phyloP scores from a whole-genome alignment of 2,888 invertebrate genomes.

The Pterostichus madidus region DNA sequence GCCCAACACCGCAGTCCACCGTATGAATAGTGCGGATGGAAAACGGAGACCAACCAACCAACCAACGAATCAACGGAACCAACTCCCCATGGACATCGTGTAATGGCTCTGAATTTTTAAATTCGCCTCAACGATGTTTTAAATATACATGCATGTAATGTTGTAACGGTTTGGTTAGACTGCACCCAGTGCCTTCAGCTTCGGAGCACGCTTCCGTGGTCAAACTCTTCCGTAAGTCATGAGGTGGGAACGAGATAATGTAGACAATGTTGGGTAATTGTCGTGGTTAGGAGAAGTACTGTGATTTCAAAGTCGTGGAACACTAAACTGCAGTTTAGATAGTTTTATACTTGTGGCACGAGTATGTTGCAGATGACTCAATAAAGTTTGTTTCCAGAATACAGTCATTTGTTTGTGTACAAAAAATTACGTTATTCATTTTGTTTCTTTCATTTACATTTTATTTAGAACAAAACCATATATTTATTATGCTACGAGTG shows the following conservation, averaged over 20 bases:
- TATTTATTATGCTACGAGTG: too few species aligned
- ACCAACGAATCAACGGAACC: not conserved
- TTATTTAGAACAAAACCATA: too few species aligned
- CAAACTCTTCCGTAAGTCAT: not conserved
- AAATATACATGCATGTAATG: constrained; percentile 66
- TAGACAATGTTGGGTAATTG: not conserved
- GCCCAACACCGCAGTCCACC: not conserved
- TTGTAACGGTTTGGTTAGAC: constrained; percentile 31
- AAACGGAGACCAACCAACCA: not conserved
- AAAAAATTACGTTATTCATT: too few species aligned
- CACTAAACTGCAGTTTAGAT: not conserved
- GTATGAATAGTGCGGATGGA: constrained; percentile 31
- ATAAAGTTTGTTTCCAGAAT: too few species aligned
- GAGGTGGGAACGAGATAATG: constrained; percentile 15
- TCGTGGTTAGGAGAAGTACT: not conserved
- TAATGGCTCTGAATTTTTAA: constrained; percentile 67
- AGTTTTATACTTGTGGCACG: not conserved
- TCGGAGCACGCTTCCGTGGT: constrained; percentile 4
- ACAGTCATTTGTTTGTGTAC: too few species aligned
- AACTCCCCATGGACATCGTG: constrained; percentile 57
- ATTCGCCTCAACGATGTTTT: constrained; percentile 65
- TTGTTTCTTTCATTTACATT: too few species aligned
- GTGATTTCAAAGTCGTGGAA: too few species aligned
- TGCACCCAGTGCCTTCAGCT: constrained; percentile 19
- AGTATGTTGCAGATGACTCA: too few species aligned